Evolutionary conservation across 2,888 invertebrate genomes (phyloP).

Genomic region (Tetropium fuscum): DNA sequence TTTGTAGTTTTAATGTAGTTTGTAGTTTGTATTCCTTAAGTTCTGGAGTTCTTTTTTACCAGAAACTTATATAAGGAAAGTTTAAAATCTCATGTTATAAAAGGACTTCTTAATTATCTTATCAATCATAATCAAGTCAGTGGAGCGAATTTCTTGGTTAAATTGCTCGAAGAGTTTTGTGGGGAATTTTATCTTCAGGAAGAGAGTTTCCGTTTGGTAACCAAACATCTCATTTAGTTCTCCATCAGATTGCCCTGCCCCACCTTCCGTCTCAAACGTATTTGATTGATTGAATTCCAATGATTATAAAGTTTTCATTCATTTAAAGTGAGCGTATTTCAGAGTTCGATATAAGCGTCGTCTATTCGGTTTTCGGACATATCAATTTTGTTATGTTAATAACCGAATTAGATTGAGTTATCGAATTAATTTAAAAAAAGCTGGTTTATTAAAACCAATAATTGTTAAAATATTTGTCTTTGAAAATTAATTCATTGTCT

Average conservation of each 20-base stretch:
- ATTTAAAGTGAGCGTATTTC: conserved; percentile 13
- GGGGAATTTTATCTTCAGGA: conserved; percentile 62
- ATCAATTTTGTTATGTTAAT: too few relatives aligned
- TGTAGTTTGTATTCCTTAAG: too few relatives aligned
- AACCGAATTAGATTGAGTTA: too few relatives aligned
- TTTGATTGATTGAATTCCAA: conserved; percentile 48
- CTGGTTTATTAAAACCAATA: too few relatives aligned
- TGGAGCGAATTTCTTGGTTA: conserved; percentile 63
- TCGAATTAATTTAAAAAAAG: too few relatives aligned
- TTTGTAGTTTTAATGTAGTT: too few relatives aligned
- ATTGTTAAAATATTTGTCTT: too few relatives aligned
- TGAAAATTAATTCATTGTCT: too few relatives aligned
- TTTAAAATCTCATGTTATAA: conserved; percentile 29
- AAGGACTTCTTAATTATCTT: conserved; percentile 61
- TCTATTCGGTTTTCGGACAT: too few relatives aligned
- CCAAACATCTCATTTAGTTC: conserved; percentile 63
- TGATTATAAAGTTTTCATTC: conserved; percentile 35
- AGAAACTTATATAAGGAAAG: not conserved
- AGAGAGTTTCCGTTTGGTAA: conserved; percentile 63
- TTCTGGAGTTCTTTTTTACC: not conserved
- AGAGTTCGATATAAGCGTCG: not conserved
- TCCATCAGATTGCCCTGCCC: conserved; percentile 36
- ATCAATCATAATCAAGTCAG: conserved; percentile 67
- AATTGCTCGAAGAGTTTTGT: conserved; percentile 62
- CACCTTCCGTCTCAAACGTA: conserved; percentile 29